Evolutionary conservation across 2,113 vertebrate genomes (phyloP), one percentile per base, ranked within the genome.

Genomic region (Alethe castanea): DNA sequence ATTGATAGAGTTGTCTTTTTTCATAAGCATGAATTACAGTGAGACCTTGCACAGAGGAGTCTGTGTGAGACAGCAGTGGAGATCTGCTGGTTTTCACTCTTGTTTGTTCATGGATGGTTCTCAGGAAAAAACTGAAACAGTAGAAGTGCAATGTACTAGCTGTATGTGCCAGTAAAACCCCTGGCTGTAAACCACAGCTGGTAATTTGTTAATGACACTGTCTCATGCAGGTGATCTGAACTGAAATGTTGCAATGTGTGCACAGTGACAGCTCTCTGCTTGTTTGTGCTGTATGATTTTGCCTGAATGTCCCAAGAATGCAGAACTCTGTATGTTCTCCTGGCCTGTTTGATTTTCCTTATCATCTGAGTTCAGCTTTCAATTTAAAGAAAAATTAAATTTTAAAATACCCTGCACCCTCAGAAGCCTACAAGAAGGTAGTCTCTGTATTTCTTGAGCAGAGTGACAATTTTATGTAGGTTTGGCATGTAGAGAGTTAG

Each of bases 31-130:
- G 98, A 94, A 98, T 99, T 94, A 97, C 96, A 87, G 97, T 97
- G 78, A 98, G 98, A n/a, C 98, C 98, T 77, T 98, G 97, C 87
- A 98, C 90, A 54, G 97, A 97, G 9, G 98, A 98, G 26, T 97
- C 98, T 66, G 96, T 97, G 31, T 97, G 97, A 40, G 98, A 98
- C 91, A 98, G 96, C 97, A 98, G 98, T 5, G 97, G 98, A 15
- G 98, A 98, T 40, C 97, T 97, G 79, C 98, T 99, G 64, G 97
- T 98, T 95, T 98, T 98, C 85, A 97, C 95, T 83, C 96, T 96
- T 90, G 98, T 99, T 92, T 99, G 97, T 67, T 98, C 96, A 81
- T 98, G 97, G 66, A 98, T 96, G 45, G 97, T 97, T 92, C 90
- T 94, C 67, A 98, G 97, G 90, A 98, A 98, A 98, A 31, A 98